These are phyloP conservation scores for Iselma pallidipennis DNA, from an alignment of 2,888 invertebrate genomes.

Conservation along the genomic window DNA sequence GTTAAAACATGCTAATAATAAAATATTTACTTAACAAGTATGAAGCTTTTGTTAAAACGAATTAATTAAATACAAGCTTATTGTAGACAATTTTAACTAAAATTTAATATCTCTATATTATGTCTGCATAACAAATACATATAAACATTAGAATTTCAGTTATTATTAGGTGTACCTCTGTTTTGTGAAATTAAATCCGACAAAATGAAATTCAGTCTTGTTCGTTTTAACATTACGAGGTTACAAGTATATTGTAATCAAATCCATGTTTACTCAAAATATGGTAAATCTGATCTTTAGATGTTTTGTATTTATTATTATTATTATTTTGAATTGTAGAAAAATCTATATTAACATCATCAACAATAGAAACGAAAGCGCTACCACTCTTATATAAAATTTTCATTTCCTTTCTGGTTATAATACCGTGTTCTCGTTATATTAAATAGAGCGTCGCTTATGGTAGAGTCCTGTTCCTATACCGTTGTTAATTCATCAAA, in stretches of 20 bases:
- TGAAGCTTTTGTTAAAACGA: neutral
- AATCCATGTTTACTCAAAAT: neutral
- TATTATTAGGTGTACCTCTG: neutral
- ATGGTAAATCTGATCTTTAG: neutral
- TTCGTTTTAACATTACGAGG: neutral
- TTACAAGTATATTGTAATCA: neutral
- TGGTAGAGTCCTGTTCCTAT: conserved; percentile 29
- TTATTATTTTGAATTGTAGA: neutral
- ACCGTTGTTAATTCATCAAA: conserved; percentile 32
- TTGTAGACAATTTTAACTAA: neutral
- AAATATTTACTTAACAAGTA: neutral
- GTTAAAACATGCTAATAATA: neutral
- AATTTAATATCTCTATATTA: neutral
- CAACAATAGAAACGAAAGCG: neutral
- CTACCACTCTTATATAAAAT: conserved; percentile 30
- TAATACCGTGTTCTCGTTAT: conserved; percentile 28
- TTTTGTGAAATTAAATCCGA: neutral
- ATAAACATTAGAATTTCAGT: conserved; percentile 11
- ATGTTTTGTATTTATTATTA: neutral
- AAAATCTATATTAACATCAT: neutral
- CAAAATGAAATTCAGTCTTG: neutral
- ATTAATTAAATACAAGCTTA: neutral
- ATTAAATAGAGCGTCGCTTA: conserved; percentile 22
- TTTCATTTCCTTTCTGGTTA: conserved; percentile 30
- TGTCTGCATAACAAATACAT: neutral